Evolutionary conservation across 2,113 vertebrate species (phyloP).

Genomic region (Coreoperca whiteheadi): DNA sequence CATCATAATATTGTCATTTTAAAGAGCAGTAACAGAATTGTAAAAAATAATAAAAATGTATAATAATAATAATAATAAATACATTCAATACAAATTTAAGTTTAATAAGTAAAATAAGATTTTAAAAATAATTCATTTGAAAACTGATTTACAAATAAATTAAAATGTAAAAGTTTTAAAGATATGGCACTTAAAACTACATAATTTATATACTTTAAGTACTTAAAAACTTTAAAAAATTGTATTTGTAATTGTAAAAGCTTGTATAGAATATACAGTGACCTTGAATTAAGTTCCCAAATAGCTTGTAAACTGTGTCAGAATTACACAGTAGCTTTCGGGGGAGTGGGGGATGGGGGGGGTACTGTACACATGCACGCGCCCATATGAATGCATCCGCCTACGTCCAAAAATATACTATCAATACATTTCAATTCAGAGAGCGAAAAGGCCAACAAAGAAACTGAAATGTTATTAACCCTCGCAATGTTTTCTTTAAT

Average conservation of each 20-base stretch:
- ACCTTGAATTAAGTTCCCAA: neutral
- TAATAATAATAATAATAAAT: too few relatives aligned
- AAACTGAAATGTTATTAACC: too few relatives aligned
- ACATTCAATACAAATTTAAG: neutral
- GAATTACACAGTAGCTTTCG: neutral
- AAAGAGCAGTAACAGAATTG: neutral
- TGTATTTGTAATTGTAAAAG: neutral
- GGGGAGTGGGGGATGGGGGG: too few relatives aligned
- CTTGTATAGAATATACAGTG: neutral
- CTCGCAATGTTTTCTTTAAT: too few relatives aligned
- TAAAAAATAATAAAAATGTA: too few relatives aligned
- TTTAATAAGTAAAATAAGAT: neutral
- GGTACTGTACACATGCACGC: too few relatives aligned
- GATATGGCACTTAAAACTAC: neutral
- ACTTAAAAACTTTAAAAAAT: neutral
- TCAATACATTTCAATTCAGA: too few relatives aligned
- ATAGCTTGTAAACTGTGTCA: neutral
- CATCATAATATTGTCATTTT: neutral
- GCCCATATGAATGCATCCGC: too few relatives aligned
- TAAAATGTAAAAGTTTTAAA: neutral
- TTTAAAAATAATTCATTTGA: too few relatives aligned
- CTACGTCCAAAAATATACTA: too few relatives aligned
- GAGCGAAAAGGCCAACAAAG: too few relatives aligned
- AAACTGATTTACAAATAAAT: neutral
- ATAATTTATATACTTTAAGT: too few relatives aligned